Conservation (phyloP, 1,140 invertebrate genomes). For the Bradysia coprophila region DNA sequence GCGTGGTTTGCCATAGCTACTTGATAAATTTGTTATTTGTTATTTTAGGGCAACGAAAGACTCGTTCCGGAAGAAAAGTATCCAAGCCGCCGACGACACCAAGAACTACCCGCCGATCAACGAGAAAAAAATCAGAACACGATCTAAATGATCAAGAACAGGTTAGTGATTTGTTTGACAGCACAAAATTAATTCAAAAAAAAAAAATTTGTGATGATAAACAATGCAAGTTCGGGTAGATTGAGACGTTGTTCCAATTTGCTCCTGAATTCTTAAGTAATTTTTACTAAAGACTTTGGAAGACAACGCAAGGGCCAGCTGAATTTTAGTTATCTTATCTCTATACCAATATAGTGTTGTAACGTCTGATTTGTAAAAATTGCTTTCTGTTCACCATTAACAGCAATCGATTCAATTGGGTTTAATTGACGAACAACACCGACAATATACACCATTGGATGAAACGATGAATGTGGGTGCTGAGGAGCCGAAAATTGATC, state of each 20-base stretch:
- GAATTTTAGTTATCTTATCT: slow-evolving; percentile 6
- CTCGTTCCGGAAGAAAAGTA: slow-evolving; percentile 16
- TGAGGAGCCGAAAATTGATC: background rate
- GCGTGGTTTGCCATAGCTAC: background rate
- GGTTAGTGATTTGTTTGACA: slow-evolving; percentile 13
- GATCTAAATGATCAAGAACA: slow-evolving; percentile 5
- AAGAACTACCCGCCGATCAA: slow-evolving; percentile 11
- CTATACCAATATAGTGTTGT: background rate
- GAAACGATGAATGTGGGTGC: background rate
- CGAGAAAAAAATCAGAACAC: slow-evolving; percentile 7
- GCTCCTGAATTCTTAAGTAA: slow-evolving; percentile 12
- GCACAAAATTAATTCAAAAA: background rate
- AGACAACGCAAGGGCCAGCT: slow-evolving; percentile 23
- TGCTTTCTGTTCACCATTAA: background rate
- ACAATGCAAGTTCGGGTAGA: slow-evolving; percentile 6
- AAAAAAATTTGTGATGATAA: slow-evolving; percentile 8
- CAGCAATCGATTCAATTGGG: background rate
- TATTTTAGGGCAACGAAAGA: slow-evolving; percentile 13
- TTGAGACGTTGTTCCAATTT: slow-evolving; percentile 22
- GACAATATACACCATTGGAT: no score
- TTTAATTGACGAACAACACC: background rate
- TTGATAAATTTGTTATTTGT: background rate
- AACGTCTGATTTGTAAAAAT: background rate
- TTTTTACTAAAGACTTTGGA: background rate
- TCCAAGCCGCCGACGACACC: slow-evolving; percentile 4